Conservation (phyloP, 2,797 vertebrate genomes). For the Pseudotriccus pelzelni region DNA sequence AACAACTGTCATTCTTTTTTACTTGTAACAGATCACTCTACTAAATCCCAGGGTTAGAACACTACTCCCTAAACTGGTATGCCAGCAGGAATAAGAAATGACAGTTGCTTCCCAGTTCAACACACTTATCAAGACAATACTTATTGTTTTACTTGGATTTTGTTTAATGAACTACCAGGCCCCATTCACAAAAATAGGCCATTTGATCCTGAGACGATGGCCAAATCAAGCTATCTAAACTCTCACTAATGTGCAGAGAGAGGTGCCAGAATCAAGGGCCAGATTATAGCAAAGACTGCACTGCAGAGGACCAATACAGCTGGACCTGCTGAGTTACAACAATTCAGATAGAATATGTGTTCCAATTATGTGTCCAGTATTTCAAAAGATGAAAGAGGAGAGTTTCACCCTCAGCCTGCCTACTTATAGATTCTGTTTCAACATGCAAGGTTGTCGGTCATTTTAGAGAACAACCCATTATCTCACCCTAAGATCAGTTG, state of each 20-base stretch:
- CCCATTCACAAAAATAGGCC: background rate
- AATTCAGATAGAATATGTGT: background rate
- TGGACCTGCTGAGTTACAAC: background rate
- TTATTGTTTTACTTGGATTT: background rate
- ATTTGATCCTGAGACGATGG: background rate
- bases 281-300: background rate
- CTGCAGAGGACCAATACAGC: background rate
- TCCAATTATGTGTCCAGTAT: background rate
- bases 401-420: background rate
- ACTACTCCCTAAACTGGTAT: background rate
- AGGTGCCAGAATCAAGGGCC: background rate
- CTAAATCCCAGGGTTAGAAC: background rate
- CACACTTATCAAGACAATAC: background rate
- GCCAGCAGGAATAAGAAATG: background rate
- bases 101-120: background rate
- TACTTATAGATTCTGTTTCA: background rate
- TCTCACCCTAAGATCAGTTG: background rate
- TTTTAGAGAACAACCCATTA: background rate
- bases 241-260: background rate
- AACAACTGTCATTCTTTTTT: background rate
- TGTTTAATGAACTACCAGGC: background rate
- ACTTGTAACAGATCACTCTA: background rate
- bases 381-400: background rate
- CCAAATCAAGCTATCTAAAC: background rate
- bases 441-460: background rate